These are phyloP conservation scores for Salarias fasciatus DNA, from an alignment of 2,797 vertebrate genomes.

Conservation along the genomic window DNA sequence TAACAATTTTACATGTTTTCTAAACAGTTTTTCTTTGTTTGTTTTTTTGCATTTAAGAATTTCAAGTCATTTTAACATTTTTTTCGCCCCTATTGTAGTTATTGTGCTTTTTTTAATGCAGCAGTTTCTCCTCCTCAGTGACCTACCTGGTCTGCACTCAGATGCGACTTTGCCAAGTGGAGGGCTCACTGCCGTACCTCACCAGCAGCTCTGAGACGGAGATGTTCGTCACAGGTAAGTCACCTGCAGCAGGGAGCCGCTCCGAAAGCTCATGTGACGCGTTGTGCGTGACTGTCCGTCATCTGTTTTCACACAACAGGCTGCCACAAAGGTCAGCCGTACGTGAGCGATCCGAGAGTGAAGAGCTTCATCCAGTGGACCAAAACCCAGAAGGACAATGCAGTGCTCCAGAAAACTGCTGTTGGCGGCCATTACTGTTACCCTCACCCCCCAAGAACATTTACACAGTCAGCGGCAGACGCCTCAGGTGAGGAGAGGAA, in stretches of 20 bases:
- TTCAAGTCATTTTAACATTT: no score
- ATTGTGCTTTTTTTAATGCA: background rate
- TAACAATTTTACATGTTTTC: no score
- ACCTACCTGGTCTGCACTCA: conserved; percentile 92
- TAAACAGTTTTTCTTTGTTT: no score
- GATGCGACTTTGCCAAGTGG: conserved; percentile 88
- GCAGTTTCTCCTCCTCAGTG: conserved; percentile 67
- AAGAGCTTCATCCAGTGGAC: conserved; percentile 90
- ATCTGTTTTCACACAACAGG: conserved; percentile 65
- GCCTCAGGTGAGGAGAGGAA: conserved; percentile 58
- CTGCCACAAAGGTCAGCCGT: conserved; percentile 88
- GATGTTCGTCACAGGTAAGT: conserved; percentile 87
- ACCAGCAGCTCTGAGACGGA: conserved; percentile 92
- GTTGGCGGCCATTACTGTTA: conserved; percentile 91
- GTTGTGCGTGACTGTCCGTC: no score
- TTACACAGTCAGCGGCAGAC: conserved; percentile 77
- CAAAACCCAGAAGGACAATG: conserved; percentile 83
- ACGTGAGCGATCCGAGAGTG: conserved; percentile 84
- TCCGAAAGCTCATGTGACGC: background rate
- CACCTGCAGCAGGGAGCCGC: background rate
- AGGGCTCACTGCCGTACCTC: conserved; percentile 84
- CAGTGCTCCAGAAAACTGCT: conserved; percentile 79
- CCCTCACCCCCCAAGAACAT: conserved; percentile 83
- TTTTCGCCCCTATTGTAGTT: no score
- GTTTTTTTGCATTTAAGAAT: no score